Base-by-base conservation (phyloP, 35 echinoderm and acorn worm genomes). In the Apostichopus japonicus region DNA sequence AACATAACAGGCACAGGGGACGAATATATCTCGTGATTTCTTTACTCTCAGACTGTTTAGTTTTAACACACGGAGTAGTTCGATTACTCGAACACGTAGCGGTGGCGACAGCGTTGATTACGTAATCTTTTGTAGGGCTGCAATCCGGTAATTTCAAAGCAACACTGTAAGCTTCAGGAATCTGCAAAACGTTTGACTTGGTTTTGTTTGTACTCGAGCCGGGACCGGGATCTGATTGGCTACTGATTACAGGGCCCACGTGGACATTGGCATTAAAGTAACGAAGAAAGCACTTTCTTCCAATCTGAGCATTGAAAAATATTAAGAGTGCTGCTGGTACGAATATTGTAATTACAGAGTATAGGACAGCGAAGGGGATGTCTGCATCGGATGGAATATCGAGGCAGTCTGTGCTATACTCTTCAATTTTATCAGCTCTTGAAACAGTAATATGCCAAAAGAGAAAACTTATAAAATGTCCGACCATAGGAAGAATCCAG, bases 391-490 rank as follows among this genome's bases (percentile, higher is more conserved):
- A 89, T 10, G 86, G 86, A n/a, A 89, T 54, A 51, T 89, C 86
- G 4, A 89, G 1, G 10, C 86, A 89, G 33, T 89, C 86, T 15
- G 61, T 23, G 16, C 86, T 89, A 21, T 89, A 89, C 15, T 89
- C 86, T 6, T 6, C 62, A 8, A 89, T 72, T 53, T 63, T 67
- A 13, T 89, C 23, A 2, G 71, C 86, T 4, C 51, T 5, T 25
- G 86, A 54, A 53, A 89, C 51, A 14, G 33, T 24, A 1, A 53
- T 65, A 23, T 33, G 6, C 86, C 86, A 89, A 11, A 89, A 11
- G 51, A 89, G 59, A 25, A 89, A 89, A 72, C 86, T 89, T 4
- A 8, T 6, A 89, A 89, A 89, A 72, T 89, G 86, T 6, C 86
- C 86, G 24, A 89, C 19, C 10, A 89, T 54, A 6, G 86, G 86